Base-by-base conservation (phyloP, 2,888 invertebrate genomes). In the Slavum lentiscoides region DNA sequence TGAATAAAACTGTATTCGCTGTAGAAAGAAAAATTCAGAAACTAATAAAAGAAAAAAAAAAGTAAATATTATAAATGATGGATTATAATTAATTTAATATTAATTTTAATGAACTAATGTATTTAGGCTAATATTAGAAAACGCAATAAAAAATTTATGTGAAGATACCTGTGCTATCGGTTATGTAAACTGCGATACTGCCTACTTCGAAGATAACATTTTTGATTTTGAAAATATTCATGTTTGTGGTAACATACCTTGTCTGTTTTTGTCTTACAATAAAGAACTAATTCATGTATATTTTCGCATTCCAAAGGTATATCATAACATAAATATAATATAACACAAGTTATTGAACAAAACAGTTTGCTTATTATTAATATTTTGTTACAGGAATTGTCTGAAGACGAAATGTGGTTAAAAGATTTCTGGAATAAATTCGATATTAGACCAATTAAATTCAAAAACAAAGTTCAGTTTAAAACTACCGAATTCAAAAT, bases 301-400 rank as follows among this genome's bases (percentile, higher is more conserved):
- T 62, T 92, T 92, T 85, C 89, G 89, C 83, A 90, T 94, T 74
- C 93, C 94, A 4, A 87, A 90, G 89, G 93, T 93, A 87, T 43
- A 74, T 75, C 66, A n/a, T 49, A 49, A 49, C 11, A 81, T 2
- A 8, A 55, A 30, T 8, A 39, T 30, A 30, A 30, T 30, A 30
- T 30, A 70, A 11, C 21, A 55, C 19, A 55, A 55, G 43, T 62
- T 21, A 62, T 43, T 43, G 8, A 62, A 62, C 11, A 61, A 21
- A 61, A 23, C 13, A 62, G 3, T 23, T 64, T 37, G 3, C 53
- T 62, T 23, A 30, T 21, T 23, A 43, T 73, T 19, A 23, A 15
- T 66, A n/a, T 59, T 75, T 23, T 39, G 2, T 66, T 43, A 4
- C 23, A 80, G 80, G 55, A 55, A n/a, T 1, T 23, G 2, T 9